Conservation (phyloP, 2,888 invertebrate species). For the Belgica antarctica region DNA sequence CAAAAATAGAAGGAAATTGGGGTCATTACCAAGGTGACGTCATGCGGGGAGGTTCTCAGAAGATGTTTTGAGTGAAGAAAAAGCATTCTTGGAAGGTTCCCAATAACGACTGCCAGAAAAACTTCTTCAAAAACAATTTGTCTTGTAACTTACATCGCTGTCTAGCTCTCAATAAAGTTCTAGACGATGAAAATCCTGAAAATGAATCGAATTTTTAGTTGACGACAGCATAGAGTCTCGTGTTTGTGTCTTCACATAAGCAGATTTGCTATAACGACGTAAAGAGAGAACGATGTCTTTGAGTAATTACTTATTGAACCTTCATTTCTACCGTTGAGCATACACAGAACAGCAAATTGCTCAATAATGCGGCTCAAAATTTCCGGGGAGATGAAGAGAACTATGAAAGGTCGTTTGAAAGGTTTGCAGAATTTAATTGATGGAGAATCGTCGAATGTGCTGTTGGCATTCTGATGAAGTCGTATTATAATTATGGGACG, state of each 20-base stretch:
- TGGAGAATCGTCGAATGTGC: neutral
- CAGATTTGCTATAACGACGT: neutral
- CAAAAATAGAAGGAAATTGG: neutral
- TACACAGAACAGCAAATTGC: too few relatives aligned
- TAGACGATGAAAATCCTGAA: too few relatives aligned
- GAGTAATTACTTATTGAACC: constrained; percentile 5
- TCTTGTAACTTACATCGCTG: too few relatives aligned
- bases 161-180: too few relatives aligned
- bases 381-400: neutral
- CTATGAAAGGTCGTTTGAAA: neutral
- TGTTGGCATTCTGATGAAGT: neutral
- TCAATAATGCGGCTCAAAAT: too few relatives aligned
- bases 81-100: too few relatives aligned
- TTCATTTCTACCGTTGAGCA: too few relatives aligned
- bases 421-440: constrained; percentile 4
- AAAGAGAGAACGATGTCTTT: neutral
- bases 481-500: neutral
- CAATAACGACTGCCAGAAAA: too few relatives aligned
- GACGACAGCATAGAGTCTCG: neutral
- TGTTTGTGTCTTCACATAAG: neutral
- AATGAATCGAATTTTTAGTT: too few relatives aligned
- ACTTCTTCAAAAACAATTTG: too few relatives aligned
- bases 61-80: too few relatives aligned
- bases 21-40: neutral
- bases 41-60: neutral